A percentile compares a stretch with the other conserved stretches of the same genome.
Conservation (phyloP, 2,113 vertebrate species). For the Rattus norvegicus region DNA sequence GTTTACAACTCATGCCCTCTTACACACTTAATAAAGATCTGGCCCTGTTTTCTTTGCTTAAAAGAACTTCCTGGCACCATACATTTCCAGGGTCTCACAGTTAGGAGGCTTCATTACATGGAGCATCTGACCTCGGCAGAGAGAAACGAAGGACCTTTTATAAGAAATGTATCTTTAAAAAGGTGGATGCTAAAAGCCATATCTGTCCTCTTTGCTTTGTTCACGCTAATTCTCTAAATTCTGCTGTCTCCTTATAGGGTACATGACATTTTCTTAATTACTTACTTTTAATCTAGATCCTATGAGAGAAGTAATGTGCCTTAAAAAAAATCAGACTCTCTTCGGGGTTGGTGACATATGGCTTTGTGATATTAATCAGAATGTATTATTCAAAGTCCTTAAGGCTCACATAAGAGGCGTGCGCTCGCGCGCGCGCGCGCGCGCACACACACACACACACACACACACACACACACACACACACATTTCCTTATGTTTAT, state of each 20-base stretch:
- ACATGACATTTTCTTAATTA: constrained; percentile 4
- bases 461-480: neutral
- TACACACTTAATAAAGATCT: neutral
- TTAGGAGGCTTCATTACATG: constrained; percentile 32
- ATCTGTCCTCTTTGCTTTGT: neutral
- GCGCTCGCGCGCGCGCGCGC: too few relatives aligned
- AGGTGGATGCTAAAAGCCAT: neutral
- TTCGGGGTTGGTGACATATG: neutral
- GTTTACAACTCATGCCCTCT: neutral
- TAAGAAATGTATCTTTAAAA: constrained; percentile 24
- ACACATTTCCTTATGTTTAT: neutral
- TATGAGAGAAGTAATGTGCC: neutral
- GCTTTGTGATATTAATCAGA: neutral
- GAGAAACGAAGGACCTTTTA: constrained; percentile 7
- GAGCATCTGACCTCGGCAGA: neutral
- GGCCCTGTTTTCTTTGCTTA: constrained; percentile 27
- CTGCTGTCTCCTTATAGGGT: neutral
- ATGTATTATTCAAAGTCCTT: neutral
- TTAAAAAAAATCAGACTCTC: neutral
- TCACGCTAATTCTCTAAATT: neutral
- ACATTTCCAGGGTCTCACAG: neutral
- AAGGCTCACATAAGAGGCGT: neutral
- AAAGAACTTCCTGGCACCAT: neutral
- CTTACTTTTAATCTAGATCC: neutral
- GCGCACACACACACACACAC: too few relatives aligned